Conservation (phyloP, 2,888 invertebrate species). For the Caprella mutica region DNA sequence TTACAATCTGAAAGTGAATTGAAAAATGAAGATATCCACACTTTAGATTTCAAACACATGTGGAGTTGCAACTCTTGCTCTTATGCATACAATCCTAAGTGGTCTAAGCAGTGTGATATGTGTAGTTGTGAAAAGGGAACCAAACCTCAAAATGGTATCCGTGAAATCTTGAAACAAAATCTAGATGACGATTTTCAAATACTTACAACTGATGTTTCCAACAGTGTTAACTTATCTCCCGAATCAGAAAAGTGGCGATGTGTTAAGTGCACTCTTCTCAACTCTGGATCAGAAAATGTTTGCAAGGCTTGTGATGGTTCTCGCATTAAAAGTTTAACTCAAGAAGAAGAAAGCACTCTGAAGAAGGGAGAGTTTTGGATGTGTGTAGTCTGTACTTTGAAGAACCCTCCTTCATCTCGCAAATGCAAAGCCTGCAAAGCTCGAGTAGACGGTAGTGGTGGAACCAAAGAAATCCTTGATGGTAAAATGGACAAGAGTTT, state of each 20-base stretch:
- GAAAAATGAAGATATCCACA: too few relatives aligned
- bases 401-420: conserved; percentile 35
- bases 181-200: conserved; percentile 32
- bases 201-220: conserved; percentile 21
- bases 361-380: conserved; percentile 48
- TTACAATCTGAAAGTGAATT: too few relatives aligned
- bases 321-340: conserved; percentile 29
- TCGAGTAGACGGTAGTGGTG: conserved; percentile 31
- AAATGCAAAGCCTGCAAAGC: conserved; percentile 37
- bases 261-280: conserved; percentile 31
- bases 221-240: conserved; percentile 21
- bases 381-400: conserved; percentile 65
- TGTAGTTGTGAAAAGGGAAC: conserved; percentile 18
- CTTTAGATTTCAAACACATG: conserved; percentile 26
- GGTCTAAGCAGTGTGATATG: conserved; percentile 32
- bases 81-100: conserved; percentile 32
- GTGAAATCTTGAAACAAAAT: conserved; percentile 26
- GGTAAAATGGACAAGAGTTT: conserved; percentile 1
- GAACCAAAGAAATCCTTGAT: conserved; percentile 29
- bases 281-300: conserved; percentile 27
- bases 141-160: conserved; percentile 3
- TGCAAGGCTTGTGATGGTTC: conserved; percentile 32
- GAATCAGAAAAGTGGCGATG: conserved; percentile 33
- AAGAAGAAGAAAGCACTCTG: conserved; percentile 28
- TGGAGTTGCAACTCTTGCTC: conserved; percentile 31